These are phyloP conservation scores for Halictus ligatus DNA, from an alignment of 2,888 invertebrate species.

Conservation along the genomic window DNA sequence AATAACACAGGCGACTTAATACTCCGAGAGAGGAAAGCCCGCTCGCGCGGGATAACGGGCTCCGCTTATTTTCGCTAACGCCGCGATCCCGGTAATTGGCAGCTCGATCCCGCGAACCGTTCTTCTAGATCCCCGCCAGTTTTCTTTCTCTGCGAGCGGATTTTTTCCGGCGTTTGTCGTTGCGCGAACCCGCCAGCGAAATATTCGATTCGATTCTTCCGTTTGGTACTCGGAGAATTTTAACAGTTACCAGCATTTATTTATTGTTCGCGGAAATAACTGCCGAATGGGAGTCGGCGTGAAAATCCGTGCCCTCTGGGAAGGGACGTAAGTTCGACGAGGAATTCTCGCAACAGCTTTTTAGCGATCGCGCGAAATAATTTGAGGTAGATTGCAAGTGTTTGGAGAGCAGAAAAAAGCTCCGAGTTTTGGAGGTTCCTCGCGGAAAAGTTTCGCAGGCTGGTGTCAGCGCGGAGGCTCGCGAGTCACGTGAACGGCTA, in stretches of 20 bases:
- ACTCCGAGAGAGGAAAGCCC: constrained; percentile 54
- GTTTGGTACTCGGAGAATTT: too few species aligned
- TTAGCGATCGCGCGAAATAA: not conserved
- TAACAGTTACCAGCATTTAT: not conserved
- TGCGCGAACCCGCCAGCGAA: not conserved
- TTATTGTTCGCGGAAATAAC: not conserved
- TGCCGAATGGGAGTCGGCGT: too few species aligned
- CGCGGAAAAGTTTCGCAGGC: not conserved
- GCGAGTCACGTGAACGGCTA: not conserved
- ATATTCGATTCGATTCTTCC: not conserved
- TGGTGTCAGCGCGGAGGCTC: not conserved
- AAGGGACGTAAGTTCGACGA: not conserved
- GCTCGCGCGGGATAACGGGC: constrained; percentile 27
- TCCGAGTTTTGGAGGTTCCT: not conserved
- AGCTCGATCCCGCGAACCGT: not conserved
- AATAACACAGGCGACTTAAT: constrained; percentile 69
- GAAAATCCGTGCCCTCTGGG: not conserved
- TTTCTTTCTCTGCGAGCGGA: too few species aligned
- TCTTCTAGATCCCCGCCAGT: not conserved
- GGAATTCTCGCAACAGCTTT: not conserved
- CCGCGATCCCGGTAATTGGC: constrained; percentile 31
- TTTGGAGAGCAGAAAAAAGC: too few species aligned
- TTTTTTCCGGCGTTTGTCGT: not conserved
- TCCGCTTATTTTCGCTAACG: constrained; percentile 11
- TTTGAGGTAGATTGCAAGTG: too few species aligned